phyloP scores from a whole-genome alignment of 2,888 invertebrate species.

The Phoronis australis region DNA sequence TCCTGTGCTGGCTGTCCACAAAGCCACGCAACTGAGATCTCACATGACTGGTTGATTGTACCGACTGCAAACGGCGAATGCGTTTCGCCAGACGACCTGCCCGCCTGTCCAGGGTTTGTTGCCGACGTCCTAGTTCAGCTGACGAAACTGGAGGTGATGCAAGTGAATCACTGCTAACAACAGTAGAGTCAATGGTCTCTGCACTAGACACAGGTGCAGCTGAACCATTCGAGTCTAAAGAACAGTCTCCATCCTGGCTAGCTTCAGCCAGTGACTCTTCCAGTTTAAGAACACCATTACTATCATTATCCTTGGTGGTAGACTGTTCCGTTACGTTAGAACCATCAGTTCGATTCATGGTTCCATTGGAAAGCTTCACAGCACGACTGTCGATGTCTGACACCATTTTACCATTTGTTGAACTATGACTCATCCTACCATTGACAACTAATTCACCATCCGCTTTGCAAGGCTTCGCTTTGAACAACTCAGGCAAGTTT shows the following conservation, averaged over 20 bases:
- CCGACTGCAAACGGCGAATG: slow-evolving; percentile 70
- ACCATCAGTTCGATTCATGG: not conserved
- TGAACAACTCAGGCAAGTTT: too few species aligned
- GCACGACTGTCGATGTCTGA: not conserved
- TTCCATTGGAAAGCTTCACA: not conserved
- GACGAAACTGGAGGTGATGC: slow-evolving; percentile 1
- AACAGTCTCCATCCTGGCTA: not conserved
- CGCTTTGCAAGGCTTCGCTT: not conserved
- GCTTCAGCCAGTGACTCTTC: not conserved
- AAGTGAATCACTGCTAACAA: not conserved
- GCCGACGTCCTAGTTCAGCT: not conserved
- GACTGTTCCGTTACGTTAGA: not conserved
- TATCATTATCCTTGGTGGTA: too few species aligned
- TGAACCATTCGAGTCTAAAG: not conserved
- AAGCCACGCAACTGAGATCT: slow-evolving; percentile 75
- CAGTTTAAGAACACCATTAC: too few species aligned
- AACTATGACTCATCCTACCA: not conserved
- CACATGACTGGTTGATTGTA: slow-evolving; percentile 70
- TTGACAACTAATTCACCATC: not conserved
- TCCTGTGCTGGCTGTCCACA: slow-evolving; percentile 65
- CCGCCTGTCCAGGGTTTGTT: slow-evolving; percentile 61
- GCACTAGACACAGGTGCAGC: not conserved
- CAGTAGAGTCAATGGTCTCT: not conserved
- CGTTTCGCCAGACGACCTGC: slow-evolving; percentile 70
- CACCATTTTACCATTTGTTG: not conserved